Evolutionary conservation across 2,113 vertebrate genomes (phyloP).

Genomic region (Procapra przewalskii): DNA sequence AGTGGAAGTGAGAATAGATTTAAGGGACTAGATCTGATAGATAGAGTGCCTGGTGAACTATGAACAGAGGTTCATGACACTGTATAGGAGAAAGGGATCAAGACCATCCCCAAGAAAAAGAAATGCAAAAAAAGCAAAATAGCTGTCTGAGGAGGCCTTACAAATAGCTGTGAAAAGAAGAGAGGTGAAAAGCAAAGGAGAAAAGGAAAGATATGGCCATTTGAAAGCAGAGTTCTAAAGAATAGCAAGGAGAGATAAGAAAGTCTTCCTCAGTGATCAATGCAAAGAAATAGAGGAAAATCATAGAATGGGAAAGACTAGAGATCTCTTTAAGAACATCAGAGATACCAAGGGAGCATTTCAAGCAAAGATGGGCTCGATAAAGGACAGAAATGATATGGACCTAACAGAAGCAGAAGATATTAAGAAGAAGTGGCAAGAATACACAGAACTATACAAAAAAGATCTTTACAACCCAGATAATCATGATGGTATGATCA

Average conservation of each 20-base stretch:
- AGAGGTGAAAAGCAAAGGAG: background rate
- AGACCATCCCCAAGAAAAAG: background rate
- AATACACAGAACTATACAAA: background rate
- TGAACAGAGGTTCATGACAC: background rate
- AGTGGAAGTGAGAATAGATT: background rate
- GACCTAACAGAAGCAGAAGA: background rate
- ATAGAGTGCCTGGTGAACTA: background rate
- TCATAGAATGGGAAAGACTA: background rate
- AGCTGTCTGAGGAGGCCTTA: background rate
- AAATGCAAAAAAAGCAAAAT: background rate
- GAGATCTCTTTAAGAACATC: background rate
- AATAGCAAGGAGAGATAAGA: background rate
- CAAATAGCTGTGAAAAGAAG: background rate
- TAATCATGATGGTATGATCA: background rate
- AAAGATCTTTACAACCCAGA: background rate
- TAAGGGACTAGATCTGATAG: background rate
- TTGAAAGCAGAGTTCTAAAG: background rate
- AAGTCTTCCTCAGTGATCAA: background rate
- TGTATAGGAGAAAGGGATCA: background rate
- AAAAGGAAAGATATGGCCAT: background rate
- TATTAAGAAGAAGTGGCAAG: background rate
- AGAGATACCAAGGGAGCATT: background rate
- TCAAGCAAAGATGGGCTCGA: background rate
- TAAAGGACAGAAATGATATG: background rate
- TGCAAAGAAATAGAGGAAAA: background rate